Base-by-base conservation (phyloP, 2,797 vertebrate genomes). In the Hylomyscus alleni region DNA sequence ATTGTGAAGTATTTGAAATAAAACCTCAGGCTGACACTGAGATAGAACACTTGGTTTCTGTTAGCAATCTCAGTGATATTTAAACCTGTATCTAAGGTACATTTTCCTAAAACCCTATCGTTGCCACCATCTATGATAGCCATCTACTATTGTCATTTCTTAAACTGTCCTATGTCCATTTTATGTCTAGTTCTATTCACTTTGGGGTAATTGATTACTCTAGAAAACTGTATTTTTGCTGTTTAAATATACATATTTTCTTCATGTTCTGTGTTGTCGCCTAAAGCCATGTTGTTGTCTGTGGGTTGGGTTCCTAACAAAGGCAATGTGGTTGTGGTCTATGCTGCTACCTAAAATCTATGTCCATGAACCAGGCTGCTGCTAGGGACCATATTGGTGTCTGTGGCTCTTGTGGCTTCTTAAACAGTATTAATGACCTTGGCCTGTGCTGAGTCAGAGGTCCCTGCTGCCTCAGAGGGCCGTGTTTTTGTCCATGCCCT, bases 201-300 rank as follows among this genome's bases (percentile, higher is more conserved):
- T 91, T 81, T 87, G 29, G 73, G 34, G 20, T 87, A 73, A 81
- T 44, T 87, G 6, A 60, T 85, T 87, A 10, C 37, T 34, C 40
- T 19, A 86, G 0, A 7, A 75, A 96, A 60, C 56, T 44, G 5
- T 6, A 52, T 69, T 95, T 54, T 40, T 3, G 85, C 13, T 60
- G 3, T 85, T 95, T 87, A 84, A 96, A 93, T 80, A 50, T 3
- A 37, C 94, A 60, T 47, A 47, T 82, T 93, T 93, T 95, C 20
- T 80, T 40, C 12, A 26, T 26, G 73, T 26, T 44, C 40, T 47
- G 2, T 26, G 67, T n/a, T 69, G 40, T 12, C 0, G 2, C 12
- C 5, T 13, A 40, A 75, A 75, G 22, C 4, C 22, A 75, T 44
- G 37, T 75, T 40, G n/a, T 40, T 75, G 22, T 40, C n/a, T 40